phyloP scores from a whole-genome alignment of 2,113 vertebrate species.

The Apus apus region DNA sequence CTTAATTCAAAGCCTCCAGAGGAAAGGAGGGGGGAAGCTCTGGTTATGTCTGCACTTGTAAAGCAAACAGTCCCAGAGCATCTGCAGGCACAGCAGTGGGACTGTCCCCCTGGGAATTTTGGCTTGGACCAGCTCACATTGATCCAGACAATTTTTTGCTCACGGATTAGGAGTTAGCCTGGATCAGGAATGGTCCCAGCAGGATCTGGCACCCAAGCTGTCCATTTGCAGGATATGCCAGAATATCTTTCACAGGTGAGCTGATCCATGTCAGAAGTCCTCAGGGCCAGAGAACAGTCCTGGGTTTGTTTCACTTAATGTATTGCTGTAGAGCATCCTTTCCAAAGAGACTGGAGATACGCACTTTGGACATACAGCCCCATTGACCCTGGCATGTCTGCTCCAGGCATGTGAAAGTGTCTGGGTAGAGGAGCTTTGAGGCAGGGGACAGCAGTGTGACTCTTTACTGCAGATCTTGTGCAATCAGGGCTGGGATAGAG shows the following conservation, averaged over 20 bases:
- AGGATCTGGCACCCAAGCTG: neutral
- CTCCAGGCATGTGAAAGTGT: neutral
- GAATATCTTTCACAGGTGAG: neutral
- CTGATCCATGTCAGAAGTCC: neutral
- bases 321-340: neutral
- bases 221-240: neutral
- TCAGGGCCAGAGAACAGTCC: neutral
- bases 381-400: too few relatives aligned
- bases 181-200: neutral
- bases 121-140: neutral
- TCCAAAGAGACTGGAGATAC: neutral
- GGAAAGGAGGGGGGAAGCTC: neutral
- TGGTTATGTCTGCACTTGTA: neutral
- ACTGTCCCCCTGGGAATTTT: neutral
- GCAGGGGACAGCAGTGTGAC: neutral
- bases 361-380: neutral
- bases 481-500: neutral
- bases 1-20: neutral
- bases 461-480: neutral
- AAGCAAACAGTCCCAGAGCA: slow-evolving; percentile 36
- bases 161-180: neutral
- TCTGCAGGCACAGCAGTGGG: neutral
- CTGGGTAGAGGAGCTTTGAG: neutral
- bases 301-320: neutral
- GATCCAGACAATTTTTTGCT: neutral